Evolutionary conservation across 2,113 vertebrate genomes (phyloP), one percentile per base, ranked within the genome.

Genomic region (Tenrec ecaudatus): DNA sequence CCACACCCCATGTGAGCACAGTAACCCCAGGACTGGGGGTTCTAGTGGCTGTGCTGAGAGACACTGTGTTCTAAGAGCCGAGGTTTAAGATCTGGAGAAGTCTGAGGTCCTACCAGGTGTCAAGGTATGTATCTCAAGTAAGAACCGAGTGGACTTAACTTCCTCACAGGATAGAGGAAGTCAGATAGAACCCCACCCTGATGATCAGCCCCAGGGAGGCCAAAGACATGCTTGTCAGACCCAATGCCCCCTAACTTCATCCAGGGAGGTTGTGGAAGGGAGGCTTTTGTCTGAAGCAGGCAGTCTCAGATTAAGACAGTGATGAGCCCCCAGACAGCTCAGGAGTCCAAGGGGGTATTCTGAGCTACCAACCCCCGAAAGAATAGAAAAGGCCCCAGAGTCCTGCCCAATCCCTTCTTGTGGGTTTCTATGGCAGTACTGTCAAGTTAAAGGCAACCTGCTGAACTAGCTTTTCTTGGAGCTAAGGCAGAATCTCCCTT

Each of bases 1-100:
- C 0, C 1, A 66, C 0, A 3, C 10, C 2, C 6, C 11, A 2
- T 27, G 8, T 27, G 16, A 14, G 1, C 4, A 6, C 11, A 6
- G 14, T 20, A 77, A 23, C 23, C 0, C 60, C 68, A 2, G 15
- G 5, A 29, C 73, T 29, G 57, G 66, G 1, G 2, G 14, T 3
- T n/a, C 29, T 9, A 5, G 9, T 1, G 2, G 4, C 68, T 16
- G 9, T 17, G 6, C 4, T 1, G 8, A 0, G 9, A 3, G 8
- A 27, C 15, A 2, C 10, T n/a, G 80, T 14, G 1, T 16, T 14
- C 77, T 64, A 25, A 79, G 27, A 27, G 5, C 11, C 27, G 14
- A 60, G n/a, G 40, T 6, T 14, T 14, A 2, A 0, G 23, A 4
- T 19, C 33, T 17, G 6, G 20, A 81, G 16, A 22, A 47, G 27